These are phyloP conservation scores for Lordiphosa collinella DNA, from an alignment of 1,140 invertebrate genomes.

Conservation along the genomic window DNA sequence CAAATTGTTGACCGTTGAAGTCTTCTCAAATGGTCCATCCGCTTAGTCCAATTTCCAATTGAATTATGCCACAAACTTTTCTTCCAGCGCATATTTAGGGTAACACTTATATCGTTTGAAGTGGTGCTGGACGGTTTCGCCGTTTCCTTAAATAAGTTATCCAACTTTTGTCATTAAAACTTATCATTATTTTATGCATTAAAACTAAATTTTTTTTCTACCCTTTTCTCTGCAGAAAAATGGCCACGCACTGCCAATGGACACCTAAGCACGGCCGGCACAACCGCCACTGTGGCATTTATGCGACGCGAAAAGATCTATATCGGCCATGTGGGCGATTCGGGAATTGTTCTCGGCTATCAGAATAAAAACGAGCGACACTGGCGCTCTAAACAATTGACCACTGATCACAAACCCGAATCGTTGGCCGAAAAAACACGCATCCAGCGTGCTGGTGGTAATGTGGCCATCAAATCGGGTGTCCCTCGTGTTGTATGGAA, in stretches of 20 bases:
- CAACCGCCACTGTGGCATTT: slow-evolving; percentile 96
- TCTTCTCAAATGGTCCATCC: too few species aligned
- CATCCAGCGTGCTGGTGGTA: slow-evolving; percentile 93
- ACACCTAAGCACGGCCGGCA: slow-evolving; percentile 96
- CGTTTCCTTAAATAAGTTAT: too few species aligned
- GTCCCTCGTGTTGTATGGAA: slow-evolving; percentile 98
- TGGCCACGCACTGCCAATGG: slow-evolving; percentile 97
- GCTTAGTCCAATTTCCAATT: too few species aligned
- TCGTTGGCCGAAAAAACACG: slow-evolving; percentile 90
- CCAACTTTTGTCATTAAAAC: not conserved
- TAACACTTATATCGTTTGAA: too few species aligned
- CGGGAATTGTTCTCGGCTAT: slow-evolving; percentile 94
- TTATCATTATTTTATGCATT: not conserved
- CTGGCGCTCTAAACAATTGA: slow-evolving; percentile 90
- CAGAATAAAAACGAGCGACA: slow-evolving; percentile 85
- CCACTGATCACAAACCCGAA: slow-evolving; percentile 97
- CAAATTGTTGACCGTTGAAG: too few species aligned
- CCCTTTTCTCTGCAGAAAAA: slow-evolving; percentile 83
- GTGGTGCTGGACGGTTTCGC: too few species aligned
- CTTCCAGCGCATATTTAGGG: too few species aligned
- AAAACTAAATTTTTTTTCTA: not conserved
- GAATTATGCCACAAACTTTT: too few species aligned
- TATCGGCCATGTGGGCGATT: slow-evolving; percentile 98
- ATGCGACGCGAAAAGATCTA: slow-evolving; percentile 97
- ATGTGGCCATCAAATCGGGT: slow-evolving; percentile 93